Evolutionary conservation across 2,888 invertebrate genomes (phyloP).

Genomic region (Agrochola lychnidis): DNA sequence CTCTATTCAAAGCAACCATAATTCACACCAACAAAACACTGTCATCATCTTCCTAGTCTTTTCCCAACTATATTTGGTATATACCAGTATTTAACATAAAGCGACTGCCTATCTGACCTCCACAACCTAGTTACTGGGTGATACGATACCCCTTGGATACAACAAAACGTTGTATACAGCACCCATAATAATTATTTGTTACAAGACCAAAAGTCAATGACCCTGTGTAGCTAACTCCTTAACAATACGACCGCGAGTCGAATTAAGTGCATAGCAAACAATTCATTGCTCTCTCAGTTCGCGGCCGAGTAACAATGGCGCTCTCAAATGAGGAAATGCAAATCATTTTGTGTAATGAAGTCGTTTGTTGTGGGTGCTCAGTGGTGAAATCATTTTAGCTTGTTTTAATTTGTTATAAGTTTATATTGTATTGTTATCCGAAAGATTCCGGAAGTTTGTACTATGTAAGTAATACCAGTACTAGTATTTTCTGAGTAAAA

Average conservation of each 20-base stretch:
- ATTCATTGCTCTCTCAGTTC: slow-evolving; percentile 73
- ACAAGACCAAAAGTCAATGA: slow-evolving; percentile 41
- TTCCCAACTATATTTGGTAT: too few relatives aligned
- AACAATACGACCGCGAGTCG: slow-evolving; percentile 60
- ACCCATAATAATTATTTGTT: slow-evolving; percentile 15
- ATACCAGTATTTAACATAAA: too few relatives aligned
- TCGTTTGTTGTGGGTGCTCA: slow-evolving; percentile 60
- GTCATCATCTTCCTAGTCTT: too few relatives aligned
- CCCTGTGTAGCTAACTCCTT: slow-evolving; percentile 45
- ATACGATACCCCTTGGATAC: too few relatives aligned
- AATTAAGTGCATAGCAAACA: slow-evolving; percentile 74
- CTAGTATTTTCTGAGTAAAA: not conserved
- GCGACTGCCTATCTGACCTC: too few relatives aligned
- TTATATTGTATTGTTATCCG: slow-evolving; percentile 1
- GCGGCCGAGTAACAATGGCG: slow-evolving; percentile 61
- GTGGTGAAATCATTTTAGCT: slow-evolving; percentile 54
- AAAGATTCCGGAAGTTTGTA: not conserved
- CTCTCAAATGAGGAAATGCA: slow-evolving; percentile 69
- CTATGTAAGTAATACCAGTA: too few relatives aligned
- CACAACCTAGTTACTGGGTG: too few relatives aligned
- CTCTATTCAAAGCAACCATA: not conserved
- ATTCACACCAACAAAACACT: slow-evolving; percentile 3
- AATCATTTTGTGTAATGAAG: slow-evolving; percentile 71
- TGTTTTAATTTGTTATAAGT: slow-evolving; percentile 40
- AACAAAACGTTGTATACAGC: too few relatives aligned